These are phyloP conservation scores for Alligator mississippiensis DNA, from an alignment of 2,113 vertebrate genomes.

Conservation along the genomic window DNA sequence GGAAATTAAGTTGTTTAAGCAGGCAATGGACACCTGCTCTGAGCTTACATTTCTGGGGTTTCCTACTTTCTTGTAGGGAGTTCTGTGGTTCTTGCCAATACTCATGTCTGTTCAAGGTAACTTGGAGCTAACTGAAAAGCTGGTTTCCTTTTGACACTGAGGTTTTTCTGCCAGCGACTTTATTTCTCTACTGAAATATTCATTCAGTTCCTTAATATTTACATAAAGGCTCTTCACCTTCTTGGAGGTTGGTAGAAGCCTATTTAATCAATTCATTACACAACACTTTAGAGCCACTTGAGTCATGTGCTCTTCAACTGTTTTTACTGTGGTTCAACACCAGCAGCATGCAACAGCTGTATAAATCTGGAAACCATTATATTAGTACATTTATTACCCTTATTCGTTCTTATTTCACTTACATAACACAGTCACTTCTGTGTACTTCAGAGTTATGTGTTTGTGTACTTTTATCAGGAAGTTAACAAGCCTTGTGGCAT, in stretches of 20 bases:
- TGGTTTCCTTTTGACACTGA: neutral
- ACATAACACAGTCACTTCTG: neutral
- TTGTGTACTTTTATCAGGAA: neutral
- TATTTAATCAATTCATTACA: neutral
- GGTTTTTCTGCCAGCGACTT: neutral
- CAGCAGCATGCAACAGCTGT: neutral
- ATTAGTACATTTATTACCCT: neutral
- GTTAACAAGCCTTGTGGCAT: neutral
- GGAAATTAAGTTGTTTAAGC: neutral
- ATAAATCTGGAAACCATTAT: neutral
- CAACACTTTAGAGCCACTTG: neutral
- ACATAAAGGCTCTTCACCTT: neutral
- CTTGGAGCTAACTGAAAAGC: neutral
- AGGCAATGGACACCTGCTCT: neutral
- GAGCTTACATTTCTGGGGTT: neutral
- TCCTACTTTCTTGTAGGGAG: neutral
- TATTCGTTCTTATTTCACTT: neutral
- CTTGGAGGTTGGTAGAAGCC: neutral
- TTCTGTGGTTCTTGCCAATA: neutral
- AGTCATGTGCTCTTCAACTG: neutral
- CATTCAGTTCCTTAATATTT: neutral
- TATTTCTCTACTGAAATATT: neutral
- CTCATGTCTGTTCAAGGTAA: neutral
- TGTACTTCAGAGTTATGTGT: neutral
- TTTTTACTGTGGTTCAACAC: neutral